These are phyloP conservation scores for Drosophila phalerata DNA, from an alignment of 2,888 invertebrate genomes.

Conservation along the genomic window DNA sequence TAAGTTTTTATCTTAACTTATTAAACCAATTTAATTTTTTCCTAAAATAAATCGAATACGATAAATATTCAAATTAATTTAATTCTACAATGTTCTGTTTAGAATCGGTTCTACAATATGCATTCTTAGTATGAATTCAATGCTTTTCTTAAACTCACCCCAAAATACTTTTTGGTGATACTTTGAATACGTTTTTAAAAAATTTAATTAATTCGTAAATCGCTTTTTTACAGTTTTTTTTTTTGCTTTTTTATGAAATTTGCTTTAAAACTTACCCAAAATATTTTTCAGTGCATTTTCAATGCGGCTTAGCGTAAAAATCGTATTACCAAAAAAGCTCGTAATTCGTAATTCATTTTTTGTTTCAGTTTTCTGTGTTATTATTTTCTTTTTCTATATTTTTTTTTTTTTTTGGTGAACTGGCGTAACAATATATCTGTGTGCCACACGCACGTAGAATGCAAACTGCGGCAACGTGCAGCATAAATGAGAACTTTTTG, in stretches of 20 bases:
- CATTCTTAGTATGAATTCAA: too few relatives aligned
- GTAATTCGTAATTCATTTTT: not conserved
- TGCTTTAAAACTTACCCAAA: constrained; percentile 25
- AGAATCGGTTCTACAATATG: too few relatives aligned
- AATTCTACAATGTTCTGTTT: too few relatives aligned
- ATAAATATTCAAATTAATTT: too few relatives aligned
- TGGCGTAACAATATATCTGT: constrained; percentile 60
- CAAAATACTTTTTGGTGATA: constrained; percentile 1
- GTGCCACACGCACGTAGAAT: constrained; percentile 74
- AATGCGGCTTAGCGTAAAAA: constrained; percentile 1
- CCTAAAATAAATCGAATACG: too few relatives aligned
- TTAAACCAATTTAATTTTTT: too few relatives aligned
- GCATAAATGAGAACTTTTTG: constrained; percentile 71
- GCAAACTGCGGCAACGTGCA: constrained; percentile 66
- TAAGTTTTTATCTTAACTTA: too few relatives aligned
- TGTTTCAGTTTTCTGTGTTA: not conserved
- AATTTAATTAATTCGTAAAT: too few relatives aligned
- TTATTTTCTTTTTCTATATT: not conserved
- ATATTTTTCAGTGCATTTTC: constrained; percentile 13
- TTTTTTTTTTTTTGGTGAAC: not conserved
- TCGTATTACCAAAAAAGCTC: not conserved
- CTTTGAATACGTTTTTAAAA: too few relatives aligned
- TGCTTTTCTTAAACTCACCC: too few relatives aligned
- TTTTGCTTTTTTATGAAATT: too few relatives aligned
- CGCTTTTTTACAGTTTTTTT: too few relatives aligned